These are phyloP conservation scores for Anarsia innoxiella DNA, from an alignment of 2,888 invertebrate genomes.

Conservation along the genomic window DNA sequence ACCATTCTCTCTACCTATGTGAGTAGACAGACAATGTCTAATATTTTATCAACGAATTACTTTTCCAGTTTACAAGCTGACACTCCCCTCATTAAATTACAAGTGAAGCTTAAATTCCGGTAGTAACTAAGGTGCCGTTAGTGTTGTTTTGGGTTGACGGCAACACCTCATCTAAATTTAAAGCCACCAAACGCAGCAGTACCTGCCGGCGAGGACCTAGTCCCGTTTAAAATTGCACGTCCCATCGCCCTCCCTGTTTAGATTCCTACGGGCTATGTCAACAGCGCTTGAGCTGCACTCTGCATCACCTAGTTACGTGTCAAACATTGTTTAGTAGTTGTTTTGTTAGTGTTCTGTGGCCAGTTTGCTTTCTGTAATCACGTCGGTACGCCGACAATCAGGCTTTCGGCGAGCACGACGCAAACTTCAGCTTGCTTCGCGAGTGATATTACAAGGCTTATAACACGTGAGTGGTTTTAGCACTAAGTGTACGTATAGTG, in stretches of 20 bases:
- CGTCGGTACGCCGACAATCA: conserved; percentile 25
- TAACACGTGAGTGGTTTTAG: not conserved
- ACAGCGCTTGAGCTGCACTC: conserved; percentile 50
- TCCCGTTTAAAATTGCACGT: conserved; percentile 63
- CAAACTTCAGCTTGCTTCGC: conserved; percentile 1
- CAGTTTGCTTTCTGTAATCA: conserved; percentile 39
- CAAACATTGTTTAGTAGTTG: conserved; percentile 58
- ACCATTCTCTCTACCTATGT: no score
- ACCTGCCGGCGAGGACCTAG: conserved; percentile 29
- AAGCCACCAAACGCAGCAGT: conserved; percentile 32
- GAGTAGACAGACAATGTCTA: no score
- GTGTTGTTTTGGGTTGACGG: conserved; percentile 14
- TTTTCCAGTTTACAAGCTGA: no score
- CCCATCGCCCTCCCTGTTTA: conserved; percentile 45
- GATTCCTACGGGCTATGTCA: conserved; percentile 43
- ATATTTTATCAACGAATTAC: no score
- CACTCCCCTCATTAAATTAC: no score
- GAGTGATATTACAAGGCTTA: conserved; percentile 4
- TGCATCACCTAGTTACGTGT: conserved; percentile 57
- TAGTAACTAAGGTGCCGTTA: conserved; percentile 9
- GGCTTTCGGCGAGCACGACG: conserved; percentile 11
- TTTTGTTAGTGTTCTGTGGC: conserved; percentile 47
- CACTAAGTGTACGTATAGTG: no score
- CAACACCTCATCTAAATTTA: conserved; percentile 53
- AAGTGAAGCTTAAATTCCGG: no score